Evolutionary conservation across 1,140 invertebrate genomes (phyloP).

Genomic region (Cherax destructor): DNA sequence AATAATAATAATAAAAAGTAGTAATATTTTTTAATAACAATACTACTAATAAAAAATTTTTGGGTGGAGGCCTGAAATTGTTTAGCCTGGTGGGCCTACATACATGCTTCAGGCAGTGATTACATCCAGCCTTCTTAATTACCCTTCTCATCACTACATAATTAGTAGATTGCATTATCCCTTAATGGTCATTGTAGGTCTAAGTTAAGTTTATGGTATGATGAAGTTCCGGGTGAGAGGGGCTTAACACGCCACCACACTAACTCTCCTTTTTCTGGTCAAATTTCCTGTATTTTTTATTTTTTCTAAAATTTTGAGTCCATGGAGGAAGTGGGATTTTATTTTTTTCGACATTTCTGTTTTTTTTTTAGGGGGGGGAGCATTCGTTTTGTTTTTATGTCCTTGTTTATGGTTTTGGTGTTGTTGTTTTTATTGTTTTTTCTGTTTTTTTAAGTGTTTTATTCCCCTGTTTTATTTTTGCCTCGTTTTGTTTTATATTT

Average conservation of each 20-base stretch:
- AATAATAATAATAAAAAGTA: too few species aligned
- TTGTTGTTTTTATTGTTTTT: too few species aligned
- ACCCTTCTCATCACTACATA: slow-evolving; percentile 9
- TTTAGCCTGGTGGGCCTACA: not conserved
- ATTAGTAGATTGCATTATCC: slow-evolving; percentile 15
- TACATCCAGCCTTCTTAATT: not conserved
- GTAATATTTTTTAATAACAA: too few species aligned
- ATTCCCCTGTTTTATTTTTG: too few species aligned
- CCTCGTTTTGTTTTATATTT: too few species aligned
- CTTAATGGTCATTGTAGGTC: not conserved
- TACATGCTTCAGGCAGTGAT: not conserved
- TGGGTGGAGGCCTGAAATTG: not conserved
- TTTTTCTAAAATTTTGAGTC: too few species aligned
- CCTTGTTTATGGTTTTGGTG: too few species aligned
- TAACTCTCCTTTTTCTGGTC: not conserved
- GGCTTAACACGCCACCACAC: not conserved
- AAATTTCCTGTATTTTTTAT: not conserved
- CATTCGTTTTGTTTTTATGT: too few species aligned
- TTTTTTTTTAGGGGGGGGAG: too few species aligned
- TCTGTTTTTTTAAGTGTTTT: too few species aligned
- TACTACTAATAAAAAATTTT: not conserved
- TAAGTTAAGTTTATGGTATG: slow-evolving; percentile 7
- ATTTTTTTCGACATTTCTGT: too few species aligned
- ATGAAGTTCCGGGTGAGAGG: not conserved
- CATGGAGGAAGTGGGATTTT: too few species aligned